Percentiles rank a stretch among this genome's conserved stretches.
Conservation (phyloP, 2,113 vertebrate genomes). For the Bubalus kerabau region DNA sequence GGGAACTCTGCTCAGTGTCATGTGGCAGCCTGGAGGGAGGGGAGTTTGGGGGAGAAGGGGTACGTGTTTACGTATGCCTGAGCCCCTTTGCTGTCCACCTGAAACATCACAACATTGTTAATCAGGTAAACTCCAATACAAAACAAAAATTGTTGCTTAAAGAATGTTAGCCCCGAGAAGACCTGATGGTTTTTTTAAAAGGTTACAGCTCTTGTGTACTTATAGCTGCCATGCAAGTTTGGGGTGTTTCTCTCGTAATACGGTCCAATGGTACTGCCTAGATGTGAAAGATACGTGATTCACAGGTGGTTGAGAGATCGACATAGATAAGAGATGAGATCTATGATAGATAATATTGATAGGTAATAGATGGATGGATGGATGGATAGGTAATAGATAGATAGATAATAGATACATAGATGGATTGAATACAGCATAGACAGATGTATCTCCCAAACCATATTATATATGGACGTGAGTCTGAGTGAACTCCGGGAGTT, state of each 20-base stretch:
- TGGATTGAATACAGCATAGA: neutral
- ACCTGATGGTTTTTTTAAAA: accelerated
- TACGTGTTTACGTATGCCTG: too few relatives aligned
- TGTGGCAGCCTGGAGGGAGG: too few relatives aligned
- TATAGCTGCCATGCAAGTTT: neutral
- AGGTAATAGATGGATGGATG: neutral
- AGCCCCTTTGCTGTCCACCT: too few relatives aligned
- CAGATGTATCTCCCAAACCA: neutral
- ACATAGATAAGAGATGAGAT: neutral
- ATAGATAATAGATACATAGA: too few relatives aligned
- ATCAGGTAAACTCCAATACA: too few relatives aligned
- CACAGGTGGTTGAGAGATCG: neutral
- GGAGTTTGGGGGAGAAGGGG: too few relatives aligned
- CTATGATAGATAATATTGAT: neutral
- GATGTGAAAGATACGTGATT: neutral
- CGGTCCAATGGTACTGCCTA: neutral
- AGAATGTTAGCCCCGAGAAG: neutral
- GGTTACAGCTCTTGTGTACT: neutral
- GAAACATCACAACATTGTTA: too few relatives aligned
- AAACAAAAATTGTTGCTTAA: neutral
- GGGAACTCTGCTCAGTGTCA: accelerated
- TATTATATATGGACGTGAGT: too few relatives aligned
- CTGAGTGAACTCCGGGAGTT: too few relatives aligned
- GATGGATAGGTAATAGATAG: neutral
- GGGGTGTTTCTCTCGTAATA: accelerated